Percentiles rank a stretch among this genome's conserved stretches.
Conservation (phyloP, 2,888 invertebrate genomes). For the Cepaea hortensis region DNA sequence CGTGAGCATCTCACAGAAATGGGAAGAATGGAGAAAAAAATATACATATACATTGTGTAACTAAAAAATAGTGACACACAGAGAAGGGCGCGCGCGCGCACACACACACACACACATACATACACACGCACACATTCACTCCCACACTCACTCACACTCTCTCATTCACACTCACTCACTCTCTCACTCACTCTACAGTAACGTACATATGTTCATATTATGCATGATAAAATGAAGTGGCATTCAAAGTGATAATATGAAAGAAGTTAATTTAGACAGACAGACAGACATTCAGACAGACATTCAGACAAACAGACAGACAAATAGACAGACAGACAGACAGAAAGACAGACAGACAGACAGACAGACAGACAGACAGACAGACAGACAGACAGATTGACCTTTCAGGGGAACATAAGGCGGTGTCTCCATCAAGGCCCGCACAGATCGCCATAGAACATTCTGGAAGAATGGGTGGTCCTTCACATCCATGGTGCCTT, state of each 20-base stretch:
- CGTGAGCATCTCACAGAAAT: no score
- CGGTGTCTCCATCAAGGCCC: not conserved
- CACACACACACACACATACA: not conserved
- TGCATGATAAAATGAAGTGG: no score
- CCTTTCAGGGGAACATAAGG: constrained; percentile 8
- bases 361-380: not conserved
- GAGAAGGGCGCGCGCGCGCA: no score
- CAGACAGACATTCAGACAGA: not conserved
- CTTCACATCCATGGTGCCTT: constrained; percentile 26
- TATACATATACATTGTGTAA: no score
- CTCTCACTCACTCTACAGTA: no score
- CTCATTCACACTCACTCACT: no score
- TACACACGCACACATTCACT: not conserved
- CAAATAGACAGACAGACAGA: not conserved
- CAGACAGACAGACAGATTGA: not conserved
- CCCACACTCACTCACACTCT: no score
- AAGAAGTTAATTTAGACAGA: not conserved
- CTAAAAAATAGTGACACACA: no score
- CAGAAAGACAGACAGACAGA: not conserved
- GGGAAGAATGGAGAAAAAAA: no score
- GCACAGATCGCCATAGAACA: constrained; percentile 24
- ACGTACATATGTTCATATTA: no score
- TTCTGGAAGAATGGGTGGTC: constrained; percentile 36
- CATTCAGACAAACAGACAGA: not conserved
- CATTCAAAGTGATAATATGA: no score